Evolutionary conservation across 2,888 invertebrate species (phyloP).

Genomic region (Drosophila emarginata): DNA sequence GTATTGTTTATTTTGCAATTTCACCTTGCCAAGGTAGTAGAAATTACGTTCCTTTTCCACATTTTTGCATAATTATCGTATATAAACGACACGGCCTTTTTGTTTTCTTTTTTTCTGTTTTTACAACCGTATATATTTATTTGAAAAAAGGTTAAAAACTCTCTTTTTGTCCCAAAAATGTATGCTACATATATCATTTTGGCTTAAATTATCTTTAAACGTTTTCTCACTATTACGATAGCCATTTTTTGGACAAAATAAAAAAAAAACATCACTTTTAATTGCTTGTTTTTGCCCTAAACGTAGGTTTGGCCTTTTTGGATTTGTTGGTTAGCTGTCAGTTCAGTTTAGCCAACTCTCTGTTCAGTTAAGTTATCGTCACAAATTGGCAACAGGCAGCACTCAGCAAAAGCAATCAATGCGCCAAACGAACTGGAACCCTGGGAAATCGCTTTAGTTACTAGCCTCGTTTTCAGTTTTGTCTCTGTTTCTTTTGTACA

Average conservation of each 20-base stretch:
- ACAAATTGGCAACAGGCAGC: slow-evolving; percentile 38
- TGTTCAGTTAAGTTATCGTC: slow-evolving; percentile 30
- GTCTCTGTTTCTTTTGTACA: slow-evolving; percentile 13
- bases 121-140: too few relatives aligned
- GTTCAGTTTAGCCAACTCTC: neutral
- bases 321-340: slow-evolving; percentile 20
- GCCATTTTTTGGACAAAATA: slow-evolving; percentile 28
- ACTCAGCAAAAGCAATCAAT: slow-evolving; percentile 44
- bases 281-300: slow-evolving; percentile 43
- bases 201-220: neutral
- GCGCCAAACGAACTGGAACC: slow-evolving; percentile 57
- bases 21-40: slow-evolving; percentile 45
- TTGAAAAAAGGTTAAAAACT: slow-evolving; percentile 21
- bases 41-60: slow-evolving; percentile 51
- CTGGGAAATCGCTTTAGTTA: slow-evolving; percentile 14
- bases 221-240: neutral
- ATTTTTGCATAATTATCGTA: slow-evolving; percentile 72
- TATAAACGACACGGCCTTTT: slow-evolving; percentile 34
- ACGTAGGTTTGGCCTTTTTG: slow-evolving; percentile 18
- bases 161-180: slow-evolving; percentile 45
- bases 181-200: slow-evolving; percentile 47
- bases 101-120: too few relatives aligned
- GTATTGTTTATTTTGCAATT: slow-evolving; percentile 51
- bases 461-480: slow-evolving; percentile 20
- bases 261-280: slow-evolving; percentile 43